Evolutionary conservation across 1,140 invertebrate genomes (phyloP), one percentile per base, ranked within the genome.

Genomic region (Pseudomyrmex sp.): DNA sequence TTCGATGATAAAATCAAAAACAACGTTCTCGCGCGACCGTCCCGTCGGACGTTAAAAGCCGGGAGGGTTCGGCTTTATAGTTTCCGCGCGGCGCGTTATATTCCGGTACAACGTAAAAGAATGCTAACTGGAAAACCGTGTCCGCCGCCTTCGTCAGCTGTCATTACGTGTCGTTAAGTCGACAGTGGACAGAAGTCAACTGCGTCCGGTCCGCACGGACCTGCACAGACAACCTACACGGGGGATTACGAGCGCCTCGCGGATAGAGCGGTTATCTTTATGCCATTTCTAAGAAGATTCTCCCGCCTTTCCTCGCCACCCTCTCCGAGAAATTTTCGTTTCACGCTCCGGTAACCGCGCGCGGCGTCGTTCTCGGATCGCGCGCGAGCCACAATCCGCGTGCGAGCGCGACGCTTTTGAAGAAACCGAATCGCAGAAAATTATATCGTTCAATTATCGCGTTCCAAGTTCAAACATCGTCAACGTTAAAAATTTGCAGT

Each of bases 241-340:
- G 12, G 10, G 75, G 82, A 88, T 88, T 83, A 88, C 87, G 59
- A 69, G 79, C 56, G 52, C 56, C 48, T 50, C 65, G 86, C 59
- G 74, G 82, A 89, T 89, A 88, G 87, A 89, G 85, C 74, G 85
- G 82, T 89, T 89, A 89, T 89, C 88, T 89, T 89, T 89, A 89
- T 63, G 75, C 66, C 69, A 68, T 79, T 87, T 89, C 85, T 85
- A 83, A 84, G 88, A 88, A 89, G 84, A 88, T 88, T 82, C 86
- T 75, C 70, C 50, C 68, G 20, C 50, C 62, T 77, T 58, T 59
- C 80, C 35, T 35, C 74, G 26, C 13, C 77, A 18, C 58, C 61
- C 58, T 35, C 56, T 26, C 58, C 79, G 46, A 54, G 80, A 50
- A 52, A 52, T 69, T 63, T 23, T 79, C 52, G 61, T 58, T 87